Percentiles rank a stretch among this genome's conserved stretches.
Conservation (phyloP, 2,113 vertebrate species). For the Leucosticte australis region DNA sequence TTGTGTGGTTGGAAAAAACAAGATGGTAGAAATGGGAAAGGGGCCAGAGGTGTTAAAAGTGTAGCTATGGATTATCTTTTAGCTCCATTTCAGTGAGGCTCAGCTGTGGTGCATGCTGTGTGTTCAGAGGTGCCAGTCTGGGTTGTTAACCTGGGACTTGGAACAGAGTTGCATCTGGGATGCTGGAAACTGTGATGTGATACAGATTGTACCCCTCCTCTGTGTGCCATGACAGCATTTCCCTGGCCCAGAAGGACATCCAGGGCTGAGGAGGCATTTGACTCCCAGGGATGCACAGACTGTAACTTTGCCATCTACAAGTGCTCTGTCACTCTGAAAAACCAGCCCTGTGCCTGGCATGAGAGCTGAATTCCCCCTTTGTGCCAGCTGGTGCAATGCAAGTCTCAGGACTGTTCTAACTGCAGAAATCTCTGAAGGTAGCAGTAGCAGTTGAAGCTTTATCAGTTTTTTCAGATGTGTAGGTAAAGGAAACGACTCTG, state of each 20-base stretch:
- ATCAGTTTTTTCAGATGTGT: background rate
- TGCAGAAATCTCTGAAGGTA: background rate
- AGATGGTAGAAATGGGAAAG: background rate
- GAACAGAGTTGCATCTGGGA: background rate
- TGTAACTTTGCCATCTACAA: background rate
- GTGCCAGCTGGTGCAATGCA: background rate
- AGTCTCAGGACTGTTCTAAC: background rate
- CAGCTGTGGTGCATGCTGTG: background rate
- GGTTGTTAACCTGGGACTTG: background rate
- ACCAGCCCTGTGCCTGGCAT: background rate
- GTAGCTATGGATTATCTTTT: background rate
- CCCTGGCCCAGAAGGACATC: background rate
- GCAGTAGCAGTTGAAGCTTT: background rate
- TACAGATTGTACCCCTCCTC: background rate
- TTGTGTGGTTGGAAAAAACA: background rate
- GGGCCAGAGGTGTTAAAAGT: background rate
- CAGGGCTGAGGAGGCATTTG: background rate
- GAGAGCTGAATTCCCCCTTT: background rate
- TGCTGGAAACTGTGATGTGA: background rate
- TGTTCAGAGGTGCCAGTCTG: background rate
- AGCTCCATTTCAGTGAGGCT: background rate
- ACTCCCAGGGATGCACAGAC: background rate
- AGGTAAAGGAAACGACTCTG: background rate
- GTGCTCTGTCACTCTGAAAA: constrained; percentile 8
- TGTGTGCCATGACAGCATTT: background rate